Evolutionary conservation across 1,140 invertebrate species (phyloP).

Genomic region (Drosophila mayri): DNA sequence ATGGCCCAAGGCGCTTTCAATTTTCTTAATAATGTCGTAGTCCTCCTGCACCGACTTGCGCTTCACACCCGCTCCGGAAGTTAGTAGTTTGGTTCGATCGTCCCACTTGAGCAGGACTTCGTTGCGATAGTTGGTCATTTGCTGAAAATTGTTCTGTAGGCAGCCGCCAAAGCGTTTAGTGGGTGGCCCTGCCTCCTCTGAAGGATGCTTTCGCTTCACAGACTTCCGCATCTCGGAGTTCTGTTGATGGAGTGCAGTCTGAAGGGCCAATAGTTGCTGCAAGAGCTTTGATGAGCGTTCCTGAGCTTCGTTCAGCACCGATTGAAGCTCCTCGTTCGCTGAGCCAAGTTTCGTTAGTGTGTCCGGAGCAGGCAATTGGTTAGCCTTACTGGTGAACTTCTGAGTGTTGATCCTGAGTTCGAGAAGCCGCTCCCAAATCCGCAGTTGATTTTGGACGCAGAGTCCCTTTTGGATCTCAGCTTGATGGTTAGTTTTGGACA

Average conservation of each 20-base stretch:
- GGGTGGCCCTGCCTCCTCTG: conserved; percentile 72
- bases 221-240: conserved; percentile 61
- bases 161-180: conserved; percentile 88
- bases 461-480: conserved; percentile 90
- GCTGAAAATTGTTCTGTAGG: conserved; percentile 88
- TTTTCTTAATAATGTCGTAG: conserved; percentile 93
- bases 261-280: conserved; percentile 88
- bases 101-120: conserved; percentile 95
- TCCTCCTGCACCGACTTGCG: conserved; percentile 89
- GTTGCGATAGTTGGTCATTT: conserved; percentile 91
- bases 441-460: conserved; percentile 91
- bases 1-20: conserved; percentile 93
- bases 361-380: conserved; percentile 90
- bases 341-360: conserved; percentile 86
- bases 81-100: conserved; percentile 92
- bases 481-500: conserved; percentile 82
- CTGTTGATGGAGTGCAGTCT: conserved; percentile 79
- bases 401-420: conserved; percentile 94
- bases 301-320: conserved; percentile 86
- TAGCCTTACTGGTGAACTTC: conserved; percentile 90
- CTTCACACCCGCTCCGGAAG: conserved; percentile 87
- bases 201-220: conserved; percentile 85
- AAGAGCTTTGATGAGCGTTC: conserved; percentile 87
- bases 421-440: conserved; percentile 92
- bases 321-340: conserved; percentile 86